Percentiles rank a stretch among this genome's conserved stretches.
Conservation (phyloP, 2,113 vertebrate genomes). For the Elaphurus davidianus region DNA sequence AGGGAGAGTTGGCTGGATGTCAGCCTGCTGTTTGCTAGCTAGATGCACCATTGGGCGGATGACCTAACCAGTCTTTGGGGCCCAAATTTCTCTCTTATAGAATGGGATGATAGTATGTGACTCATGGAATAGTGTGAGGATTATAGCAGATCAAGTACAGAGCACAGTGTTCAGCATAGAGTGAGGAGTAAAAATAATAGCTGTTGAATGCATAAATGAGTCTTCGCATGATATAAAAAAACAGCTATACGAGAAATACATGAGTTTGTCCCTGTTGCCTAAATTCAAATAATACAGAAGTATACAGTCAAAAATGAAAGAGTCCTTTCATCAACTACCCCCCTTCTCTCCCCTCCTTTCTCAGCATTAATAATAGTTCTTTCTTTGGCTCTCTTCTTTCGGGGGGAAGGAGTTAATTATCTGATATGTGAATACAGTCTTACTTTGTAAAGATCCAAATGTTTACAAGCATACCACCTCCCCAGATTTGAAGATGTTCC, state of each 20-base stretch:
- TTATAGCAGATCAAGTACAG: background rate
- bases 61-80: background rate
- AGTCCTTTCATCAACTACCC: background rate
- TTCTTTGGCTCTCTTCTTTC: background rate
- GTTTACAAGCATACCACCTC: background rate
- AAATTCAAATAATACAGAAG: conserved; percentile 17
- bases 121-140: background rate
- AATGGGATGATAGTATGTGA: background rate
- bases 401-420: background rate
- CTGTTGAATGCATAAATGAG: background rate
- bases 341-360: background rate
- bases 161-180: background rate
- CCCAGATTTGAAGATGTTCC: background rate
- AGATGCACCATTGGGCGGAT: background rate
- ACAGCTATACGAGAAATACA: background rate
- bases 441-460: background rate
- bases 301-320: conserved; percentile 1
- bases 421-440: background rate
- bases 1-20: background rate
- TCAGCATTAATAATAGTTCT: background rate
- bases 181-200: background rate
- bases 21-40: background rate
- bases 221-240: background rate
- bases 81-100: background rate
- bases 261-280: background rate